Evolutionary conservation across 2,797 vertebrate species (phyloP).

Genomic region (Rhyacichthys aspro): DNA sequence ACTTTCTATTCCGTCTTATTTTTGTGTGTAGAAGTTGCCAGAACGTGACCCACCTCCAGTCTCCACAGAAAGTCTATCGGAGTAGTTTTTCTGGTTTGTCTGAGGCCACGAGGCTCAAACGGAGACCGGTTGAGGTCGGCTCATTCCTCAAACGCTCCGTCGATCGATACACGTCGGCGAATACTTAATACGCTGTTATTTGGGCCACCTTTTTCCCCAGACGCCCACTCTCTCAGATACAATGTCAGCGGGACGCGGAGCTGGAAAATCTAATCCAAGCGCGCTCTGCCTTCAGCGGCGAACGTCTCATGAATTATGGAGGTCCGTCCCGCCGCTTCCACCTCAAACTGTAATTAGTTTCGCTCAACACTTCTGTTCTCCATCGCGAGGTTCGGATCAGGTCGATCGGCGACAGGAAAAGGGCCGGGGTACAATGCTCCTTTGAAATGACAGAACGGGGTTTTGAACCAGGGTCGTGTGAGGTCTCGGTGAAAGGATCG

Average conservation of each 20-base stretch:
- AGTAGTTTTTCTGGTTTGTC: too few species aligned
- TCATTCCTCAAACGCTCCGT: not conserved
- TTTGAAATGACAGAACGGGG: too few species aligned
- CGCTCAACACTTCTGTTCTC: constrained; percentile 48
- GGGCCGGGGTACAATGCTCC: too few species aligned
- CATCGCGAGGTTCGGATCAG: too few species aligned
- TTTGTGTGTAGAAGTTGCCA: too few species aligned
- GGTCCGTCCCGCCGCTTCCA: constrained; percentile 44
- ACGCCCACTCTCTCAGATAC: constrained; percentile 5
- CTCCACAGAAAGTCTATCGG: too few species aligned
- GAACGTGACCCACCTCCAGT: too few species aligned
- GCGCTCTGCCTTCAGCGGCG: constrained; percentile 17
- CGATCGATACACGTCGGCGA: constrained; percentile 22
- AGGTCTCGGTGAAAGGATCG: too few species aligned
- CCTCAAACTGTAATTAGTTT: constrained; percentile 71
- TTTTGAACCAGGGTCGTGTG: too few species aligned
- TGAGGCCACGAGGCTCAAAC: too few species aligned
- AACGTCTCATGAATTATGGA: constrained; percentile 68
- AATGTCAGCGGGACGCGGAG: constrained; percentile 3
- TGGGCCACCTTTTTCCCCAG: not conserved
- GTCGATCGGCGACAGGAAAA: too few species aligned
- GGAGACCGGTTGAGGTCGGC: constrained; percentile 27
- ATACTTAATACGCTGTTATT: constrained; percentile 25
- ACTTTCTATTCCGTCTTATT: too few species aligned
- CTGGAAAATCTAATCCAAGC: constrained; percentile 25